Percentiles rank a stretch among this genome's conserved stretches.
Conservation (phyloP, 2,113 vertebrate species). For the Albula goreensis region DNA sequence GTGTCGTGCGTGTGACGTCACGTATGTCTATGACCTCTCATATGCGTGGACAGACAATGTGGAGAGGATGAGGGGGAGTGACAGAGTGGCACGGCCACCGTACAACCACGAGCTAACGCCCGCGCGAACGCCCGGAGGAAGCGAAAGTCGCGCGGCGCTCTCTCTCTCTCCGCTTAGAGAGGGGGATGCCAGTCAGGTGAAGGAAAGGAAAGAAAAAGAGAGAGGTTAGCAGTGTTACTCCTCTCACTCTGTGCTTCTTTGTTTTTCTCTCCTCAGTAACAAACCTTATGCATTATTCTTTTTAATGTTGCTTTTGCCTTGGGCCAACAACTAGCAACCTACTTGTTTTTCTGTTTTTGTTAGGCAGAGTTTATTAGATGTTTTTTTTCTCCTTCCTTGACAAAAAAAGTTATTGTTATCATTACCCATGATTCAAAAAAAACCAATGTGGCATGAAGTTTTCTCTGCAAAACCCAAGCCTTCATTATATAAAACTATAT, state of each 20-base stretch:
- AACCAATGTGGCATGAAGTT: constrained; percentile 39
- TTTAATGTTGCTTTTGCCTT: constrained; percentile 69
- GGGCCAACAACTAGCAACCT: constrained; percentile 66
- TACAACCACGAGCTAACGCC: constrained; percentile 14
- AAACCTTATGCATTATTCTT: constrained; percentile 73
- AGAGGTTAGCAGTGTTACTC: not conserved
- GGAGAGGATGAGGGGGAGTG: constrained; percentile 68
- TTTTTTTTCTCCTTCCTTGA: constrained; percentile 44
- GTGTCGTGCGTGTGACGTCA: constrained; percentile 76
- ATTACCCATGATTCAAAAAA: constrained; percentile 42
- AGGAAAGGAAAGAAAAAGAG: constrained; percentile 3
- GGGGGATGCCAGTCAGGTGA: not conserved
- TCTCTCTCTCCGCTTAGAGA: not conserved
- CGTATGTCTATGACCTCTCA: constrained; percentile 75
- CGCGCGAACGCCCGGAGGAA: constrained; percentile 24
- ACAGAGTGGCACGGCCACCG: constrained; percentile 18
- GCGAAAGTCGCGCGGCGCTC: not conserved
- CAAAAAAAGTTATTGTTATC: constrained; percentile 62
- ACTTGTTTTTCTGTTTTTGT: constrained; percentile 67
- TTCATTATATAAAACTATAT: constrained; percentile 3
- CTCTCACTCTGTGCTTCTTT: constrained; percentile 28
- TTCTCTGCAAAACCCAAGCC: constrained; percentile 28
- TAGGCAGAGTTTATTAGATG: constrained; percentile 53
- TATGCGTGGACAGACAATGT: constrained; percentile 75
- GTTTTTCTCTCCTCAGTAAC: constrained; percentile 44